Evolutionary conservation across 2,888 invertebrate species (phyloP), one percentile per base, ranked within the genome.

Genomic region (Perizoma flavofasciatum): DNA sequence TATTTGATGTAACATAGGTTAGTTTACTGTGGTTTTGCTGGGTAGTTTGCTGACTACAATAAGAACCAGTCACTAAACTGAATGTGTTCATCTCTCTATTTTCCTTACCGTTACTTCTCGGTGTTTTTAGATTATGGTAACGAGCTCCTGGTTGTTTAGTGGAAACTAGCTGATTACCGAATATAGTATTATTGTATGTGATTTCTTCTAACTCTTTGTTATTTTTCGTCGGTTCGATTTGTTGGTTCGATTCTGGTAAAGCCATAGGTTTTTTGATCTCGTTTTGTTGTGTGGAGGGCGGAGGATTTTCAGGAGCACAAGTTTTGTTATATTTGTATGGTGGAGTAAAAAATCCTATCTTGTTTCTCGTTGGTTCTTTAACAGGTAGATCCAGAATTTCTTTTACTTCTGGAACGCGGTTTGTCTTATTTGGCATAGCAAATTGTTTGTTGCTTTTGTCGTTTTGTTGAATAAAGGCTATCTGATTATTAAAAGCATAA

Each of bases 301-400:
- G 9, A 0, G 33, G 6, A 11, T 44, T 51, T 11, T 8, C 44
- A 9, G 32, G 1, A 51, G 1, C 34, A 8, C 6, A 34, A 35
- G 35, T 9, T 0, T 35, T 10, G 9, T 8, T 3, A 6, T 51
- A 35, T 44, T 60, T 60, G 47, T 37, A 55, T 51, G 55, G 55
- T 33, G 50, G 55, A 51, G 37, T 47, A 37, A 51, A 60, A 33
- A 11, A 10, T 7, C 9, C 11, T 45, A 55, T 55, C 9, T 40
- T 10, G 5, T n/a, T 53, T 37, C 48, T 47, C 10, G 43, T 10
- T 33, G 33, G 34, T n/a, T 22, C 34, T 8, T 4, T 41, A 7
- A 9, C 41, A 7, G 40, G 33, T 0, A 40, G 22, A 40, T n/a
- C 9, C 32, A 9, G 43, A 1, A n/a, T 54, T 22, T 51, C 61